Evolutionary conservation across 2,888 invertebrate genomes (phyloP).

Genomic region (Drosophila austrosaltans): DNA sequence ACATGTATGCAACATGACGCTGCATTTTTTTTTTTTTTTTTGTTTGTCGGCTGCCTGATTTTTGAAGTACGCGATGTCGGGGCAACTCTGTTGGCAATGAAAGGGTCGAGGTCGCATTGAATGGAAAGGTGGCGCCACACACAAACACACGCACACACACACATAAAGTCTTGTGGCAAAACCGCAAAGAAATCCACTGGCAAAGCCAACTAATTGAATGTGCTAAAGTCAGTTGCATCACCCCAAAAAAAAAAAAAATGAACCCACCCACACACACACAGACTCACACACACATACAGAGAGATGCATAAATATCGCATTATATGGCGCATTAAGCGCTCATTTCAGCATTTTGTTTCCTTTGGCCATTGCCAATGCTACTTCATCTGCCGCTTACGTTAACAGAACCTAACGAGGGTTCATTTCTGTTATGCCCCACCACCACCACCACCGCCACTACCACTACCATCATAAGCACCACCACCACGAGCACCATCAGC

Average conservation of each 20-base stretch:
- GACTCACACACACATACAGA: neutral
- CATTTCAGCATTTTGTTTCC: constrained; percentile 50
- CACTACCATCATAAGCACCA: constrained; percentile 11
- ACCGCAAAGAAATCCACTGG: constrained; percentile 23
- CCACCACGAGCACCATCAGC: neutral
- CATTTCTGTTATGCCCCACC: constrained; percentile 31
- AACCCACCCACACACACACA: constrained; percentile 10
- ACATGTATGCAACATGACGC: constrained; percentile 32
- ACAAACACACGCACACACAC: neutral
- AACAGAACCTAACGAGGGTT: constrained; percentile 38
- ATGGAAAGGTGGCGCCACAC: constrained; percentile 31
- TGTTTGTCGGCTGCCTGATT: constrained; percentile 69
- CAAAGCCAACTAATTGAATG: constrained; percentile 78
- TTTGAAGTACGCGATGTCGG: constrained; percentile 61
- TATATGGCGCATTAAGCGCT: constrained; percentile 72
- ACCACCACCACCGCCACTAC: neutral
- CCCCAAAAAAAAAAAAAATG: neutral
- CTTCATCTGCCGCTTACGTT: constrained; percentile 15
- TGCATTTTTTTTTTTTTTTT: constrained; percentile 41
- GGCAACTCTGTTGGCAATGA: constrained; percentile 32
- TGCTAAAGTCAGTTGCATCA: constrained; percentile 51
- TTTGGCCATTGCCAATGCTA: constrained; percentile 23
- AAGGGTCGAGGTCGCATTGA: constrained; percentile 58
- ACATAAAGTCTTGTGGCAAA: neutral
- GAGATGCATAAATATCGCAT: constrained; percentile 55